Percentiles rank a stretch among this genome's conserved stretches.
Evolutionary conservation across 2,888 invertebrate species (phyloP).

Genomic region (Campopleginae sp.): DNA sequence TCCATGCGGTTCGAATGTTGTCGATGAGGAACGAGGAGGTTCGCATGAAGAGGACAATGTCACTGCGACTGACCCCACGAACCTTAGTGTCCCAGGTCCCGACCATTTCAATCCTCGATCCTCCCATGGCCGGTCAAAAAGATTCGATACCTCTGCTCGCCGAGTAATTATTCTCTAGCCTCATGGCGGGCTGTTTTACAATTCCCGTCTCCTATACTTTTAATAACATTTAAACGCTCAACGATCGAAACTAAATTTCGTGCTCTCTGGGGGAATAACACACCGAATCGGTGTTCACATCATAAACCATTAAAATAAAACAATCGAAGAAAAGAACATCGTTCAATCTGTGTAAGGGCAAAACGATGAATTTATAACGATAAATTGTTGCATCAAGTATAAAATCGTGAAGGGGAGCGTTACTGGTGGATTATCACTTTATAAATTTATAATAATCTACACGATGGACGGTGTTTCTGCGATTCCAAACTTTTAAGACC

Average conservation of each 20-base stretch:
- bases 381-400: background rate
- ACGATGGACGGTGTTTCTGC: background rate
- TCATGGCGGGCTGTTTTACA: background rate
- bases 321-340: background rate
- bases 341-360: background rate
- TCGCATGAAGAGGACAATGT: background rate
- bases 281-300: background rate
- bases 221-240: constrained; percentile 8
- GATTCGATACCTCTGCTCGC: background rate
- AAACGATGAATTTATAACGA: constrained; percentile 1
- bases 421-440: constrained; percentile 18
- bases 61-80: constrained; percentile 6
- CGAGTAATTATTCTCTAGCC: background rate
- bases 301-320: background rate
- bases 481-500: constrained; percentile 4
- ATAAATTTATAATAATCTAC: background rate
- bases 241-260: background rate
- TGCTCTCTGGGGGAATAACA: background rate
- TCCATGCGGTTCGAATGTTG: background rate
- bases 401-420: background rate
- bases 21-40: background rate
- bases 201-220: background rate
- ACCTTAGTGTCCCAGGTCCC: background rate
- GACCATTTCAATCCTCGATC: background rate
- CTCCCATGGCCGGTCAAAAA: background rate